A percentile compares a stretch with the other conserved stretches of the same genome.
Evolutionary conservation across 2,113 vertebrate genomes (phyloP).

Genomic region (Hippoglossus stenolepis): DNA sequence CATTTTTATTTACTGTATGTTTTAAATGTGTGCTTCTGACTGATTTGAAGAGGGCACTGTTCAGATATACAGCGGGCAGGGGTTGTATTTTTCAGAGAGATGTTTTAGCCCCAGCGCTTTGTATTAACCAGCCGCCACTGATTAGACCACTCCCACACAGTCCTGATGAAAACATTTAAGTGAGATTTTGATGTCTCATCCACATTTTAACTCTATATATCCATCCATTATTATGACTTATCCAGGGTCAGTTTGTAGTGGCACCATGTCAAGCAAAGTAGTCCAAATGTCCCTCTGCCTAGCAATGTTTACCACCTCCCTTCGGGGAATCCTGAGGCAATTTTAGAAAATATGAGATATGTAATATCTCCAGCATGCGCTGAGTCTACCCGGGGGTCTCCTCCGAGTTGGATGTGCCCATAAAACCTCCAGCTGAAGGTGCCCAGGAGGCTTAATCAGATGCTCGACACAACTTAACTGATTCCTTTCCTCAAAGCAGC

Average conservation of each 20-base stretch:
- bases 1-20: no score
- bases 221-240: not conserved
- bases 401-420: not conserved
- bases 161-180: no score
- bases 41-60: no score
- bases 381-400: not conserved
- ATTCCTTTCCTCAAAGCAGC: not conserved
- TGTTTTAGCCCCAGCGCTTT: no score
- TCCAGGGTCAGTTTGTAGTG: not conserved
- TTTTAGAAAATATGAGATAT: not conserved
- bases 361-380: not conserved
- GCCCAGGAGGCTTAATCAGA: not conserved
- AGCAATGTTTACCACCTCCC: not conserved
- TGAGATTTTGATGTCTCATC: not conserved
- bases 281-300: not conserved
- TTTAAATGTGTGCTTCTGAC: no score
- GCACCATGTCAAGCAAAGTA: no score
- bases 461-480: not conserved
- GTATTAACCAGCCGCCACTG: no score
- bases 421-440: not conserved
- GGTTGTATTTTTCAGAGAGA: no score
- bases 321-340: not conserved
- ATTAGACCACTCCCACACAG: no score
- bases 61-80: no score
- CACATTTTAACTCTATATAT: no score